Conservation (phyloP, 2,113 vertebrate genomes). For the Gila orcuttii region DNA sequence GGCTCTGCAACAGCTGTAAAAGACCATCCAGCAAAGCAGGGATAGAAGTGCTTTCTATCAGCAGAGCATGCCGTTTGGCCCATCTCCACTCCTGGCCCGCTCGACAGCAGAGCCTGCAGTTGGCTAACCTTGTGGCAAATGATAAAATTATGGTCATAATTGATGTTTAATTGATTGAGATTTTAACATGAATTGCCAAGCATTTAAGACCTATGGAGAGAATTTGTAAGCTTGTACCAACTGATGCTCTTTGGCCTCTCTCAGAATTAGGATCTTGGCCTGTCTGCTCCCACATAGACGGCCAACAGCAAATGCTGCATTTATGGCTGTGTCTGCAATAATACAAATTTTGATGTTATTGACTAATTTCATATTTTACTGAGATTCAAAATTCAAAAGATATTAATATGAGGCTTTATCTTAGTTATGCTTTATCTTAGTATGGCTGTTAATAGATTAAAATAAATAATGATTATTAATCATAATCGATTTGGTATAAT, state of each 20-base stretch:
- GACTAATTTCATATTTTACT: background rate
- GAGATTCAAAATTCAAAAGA: background rate
- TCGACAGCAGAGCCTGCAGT: conserved; percentile 60
- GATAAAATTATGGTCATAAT: background rate
- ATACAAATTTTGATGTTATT: background rate
- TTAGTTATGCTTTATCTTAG: background rate
- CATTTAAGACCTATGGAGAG: background rate
- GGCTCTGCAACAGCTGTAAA: conserved; percentile 54
- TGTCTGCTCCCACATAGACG: conserved; percentile 58
- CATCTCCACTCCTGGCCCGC: conserved; percentile 51
- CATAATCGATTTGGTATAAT: background rate
- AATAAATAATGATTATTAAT: background rate
- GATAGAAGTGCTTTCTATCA: conserved; percentile 55
- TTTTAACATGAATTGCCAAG: background rate
- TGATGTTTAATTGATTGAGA: background rate
- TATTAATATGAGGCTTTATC: background rate
- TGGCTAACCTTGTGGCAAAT: conserved; percentile 48
- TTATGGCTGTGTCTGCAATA: conserved; percentile 64
- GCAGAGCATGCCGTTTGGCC: conserved; percentile 63
- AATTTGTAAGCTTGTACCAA: conserved; percentile 57
- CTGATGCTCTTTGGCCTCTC: conserved; percentile 47
- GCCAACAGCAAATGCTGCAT: conserved; percentile 67
- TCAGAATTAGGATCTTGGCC: conserved; percentile 53
- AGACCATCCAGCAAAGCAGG: conserved; percentile 59
- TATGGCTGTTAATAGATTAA: background rate